Percentiles rank a stretch among this genome's conserved stretches.
Evolutionary conservation across 1,140 invertebrate genomes (phyloP).

Genomic region (Steinernema khuongi): DNA sequence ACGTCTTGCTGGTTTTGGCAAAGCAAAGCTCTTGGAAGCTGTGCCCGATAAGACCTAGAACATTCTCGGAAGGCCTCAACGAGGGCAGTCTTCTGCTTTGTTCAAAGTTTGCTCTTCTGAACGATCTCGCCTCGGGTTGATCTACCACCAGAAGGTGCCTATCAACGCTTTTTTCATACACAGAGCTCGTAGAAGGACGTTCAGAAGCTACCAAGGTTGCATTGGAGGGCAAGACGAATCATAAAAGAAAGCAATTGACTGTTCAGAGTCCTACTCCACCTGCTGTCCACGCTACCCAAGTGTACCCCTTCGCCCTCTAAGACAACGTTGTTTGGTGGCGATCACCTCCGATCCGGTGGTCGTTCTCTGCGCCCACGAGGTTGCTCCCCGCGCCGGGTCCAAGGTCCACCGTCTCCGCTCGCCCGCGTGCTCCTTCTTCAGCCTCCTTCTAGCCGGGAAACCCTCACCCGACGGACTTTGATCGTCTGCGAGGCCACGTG

Average conservation of each 20-base stretch:
- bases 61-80: no score
- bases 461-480: neutral
- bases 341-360: neutral
- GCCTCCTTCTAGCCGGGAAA: neutral
- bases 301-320: neutral
- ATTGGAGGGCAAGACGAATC: no score
- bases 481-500: neutral
- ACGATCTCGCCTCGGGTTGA: no score
- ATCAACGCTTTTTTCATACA: no score
- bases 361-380: constrained; percentile 14
- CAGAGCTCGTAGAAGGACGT: no score
- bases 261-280: neutral
- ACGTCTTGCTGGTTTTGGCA: no score
- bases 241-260: neutral
- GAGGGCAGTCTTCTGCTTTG: no score
- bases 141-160: no score
- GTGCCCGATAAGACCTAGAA: no score
- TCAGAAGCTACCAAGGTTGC: no score
- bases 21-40: no score
- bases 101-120: no score
- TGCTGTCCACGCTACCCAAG: neutral
- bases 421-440: neutral
- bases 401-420: neutral
- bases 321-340: neutral
- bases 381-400: neutral